Conservation (phyloP, 2,797 vertebrate species). For the Pseudochirops cupreus region DNA sequence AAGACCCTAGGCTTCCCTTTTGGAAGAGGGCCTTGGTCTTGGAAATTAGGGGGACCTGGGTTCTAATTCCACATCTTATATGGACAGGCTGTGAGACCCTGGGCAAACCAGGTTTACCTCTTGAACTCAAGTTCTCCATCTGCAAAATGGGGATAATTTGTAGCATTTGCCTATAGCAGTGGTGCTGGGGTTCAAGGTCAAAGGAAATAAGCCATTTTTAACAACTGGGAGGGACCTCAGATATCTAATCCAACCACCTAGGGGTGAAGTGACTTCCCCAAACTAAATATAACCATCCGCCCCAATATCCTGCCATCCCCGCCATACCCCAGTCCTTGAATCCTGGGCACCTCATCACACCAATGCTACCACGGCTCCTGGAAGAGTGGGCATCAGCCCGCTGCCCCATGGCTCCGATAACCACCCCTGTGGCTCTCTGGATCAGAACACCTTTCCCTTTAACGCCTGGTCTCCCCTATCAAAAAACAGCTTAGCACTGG, state of each 20-base stretch:
- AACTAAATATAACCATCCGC: not conserved
- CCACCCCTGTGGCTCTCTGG: not conserved
- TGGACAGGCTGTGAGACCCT: not conserved
- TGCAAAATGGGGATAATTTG: not conserved
- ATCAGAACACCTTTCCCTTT: not conserved
- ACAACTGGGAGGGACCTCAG: not conserved
- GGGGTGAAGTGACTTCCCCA: not conserved
- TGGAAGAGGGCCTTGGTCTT: not conserved
- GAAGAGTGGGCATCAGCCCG: too few species aligned
- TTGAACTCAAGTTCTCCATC: not conserved
- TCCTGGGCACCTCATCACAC: not conserved
- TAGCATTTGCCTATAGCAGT: not conserved
- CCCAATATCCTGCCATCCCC: not conserved
- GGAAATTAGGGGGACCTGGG: not conserved
- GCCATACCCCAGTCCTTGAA: not conserved
- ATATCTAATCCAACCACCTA: not conserved
- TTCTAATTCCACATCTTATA: not conserved
- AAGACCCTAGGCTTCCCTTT: not conserved
- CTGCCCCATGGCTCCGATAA: not conserved
- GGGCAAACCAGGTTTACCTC: not conserved
- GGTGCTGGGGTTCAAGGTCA: not conserved
- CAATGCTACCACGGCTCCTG: not conserved
- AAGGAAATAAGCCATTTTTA: not conserved
- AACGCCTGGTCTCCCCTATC: not conserved
- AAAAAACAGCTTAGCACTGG: not conserved